These are phyloP conservation scores for Phasianus colchicus DNA, from an alignment of 2,113 vertebrate species.

Conservation along the genomic window DNA sequence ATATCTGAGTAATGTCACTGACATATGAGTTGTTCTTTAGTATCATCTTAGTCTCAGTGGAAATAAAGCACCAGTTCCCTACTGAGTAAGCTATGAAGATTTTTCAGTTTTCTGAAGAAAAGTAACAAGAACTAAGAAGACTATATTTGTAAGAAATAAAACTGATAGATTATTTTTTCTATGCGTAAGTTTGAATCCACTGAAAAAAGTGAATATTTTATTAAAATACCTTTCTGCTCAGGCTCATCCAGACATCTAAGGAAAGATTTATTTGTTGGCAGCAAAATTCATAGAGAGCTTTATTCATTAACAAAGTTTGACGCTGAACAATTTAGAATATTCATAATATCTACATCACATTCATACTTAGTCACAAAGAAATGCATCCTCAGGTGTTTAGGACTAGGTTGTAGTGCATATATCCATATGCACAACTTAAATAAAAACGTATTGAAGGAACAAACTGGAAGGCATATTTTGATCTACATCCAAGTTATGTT, in stretches of 20 bases:
- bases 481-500: not conserved
- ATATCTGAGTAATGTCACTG: not conserved
- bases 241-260: not conserved
- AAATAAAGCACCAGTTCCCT: not conserved
- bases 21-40: not conserved
- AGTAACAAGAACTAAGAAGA: not conserved
- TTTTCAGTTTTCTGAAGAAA: not conserved
- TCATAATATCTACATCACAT: not conserved
- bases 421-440: not conserved
- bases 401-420: not conserved
- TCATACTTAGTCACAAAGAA: not conserved
- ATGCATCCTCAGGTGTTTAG: not conserved
- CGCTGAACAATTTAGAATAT: not conserved
- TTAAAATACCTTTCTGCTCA: not conserved
- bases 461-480: not conserved
- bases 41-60: not conserved
- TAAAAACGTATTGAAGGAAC: not conserved
- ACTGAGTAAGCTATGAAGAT: not conserved
- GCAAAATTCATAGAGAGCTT: not conserved
- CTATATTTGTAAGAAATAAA: not conserved
- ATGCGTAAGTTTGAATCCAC: not conserved
- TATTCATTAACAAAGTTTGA: not conserved
- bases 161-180: not conserved
- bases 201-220: not conserved
- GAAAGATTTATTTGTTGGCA: not conserved